phyloP scores from a whole-genome alignment of 2,888 invertebrate genomes.

The Camptogramma bilineatum region DNA sequence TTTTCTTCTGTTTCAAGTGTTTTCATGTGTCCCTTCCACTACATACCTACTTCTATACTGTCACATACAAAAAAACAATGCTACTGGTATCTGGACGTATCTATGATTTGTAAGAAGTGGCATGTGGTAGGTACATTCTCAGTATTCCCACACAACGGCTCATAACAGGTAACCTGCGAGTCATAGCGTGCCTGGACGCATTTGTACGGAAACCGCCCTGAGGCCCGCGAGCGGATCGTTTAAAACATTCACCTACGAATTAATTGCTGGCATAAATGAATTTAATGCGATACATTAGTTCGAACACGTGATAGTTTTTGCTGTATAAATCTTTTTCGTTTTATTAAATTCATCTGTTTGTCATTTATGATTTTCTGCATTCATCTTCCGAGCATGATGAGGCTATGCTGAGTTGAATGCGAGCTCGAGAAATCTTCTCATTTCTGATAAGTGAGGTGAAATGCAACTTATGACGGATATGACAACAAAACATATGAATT shows the following conservation, averaged over 20 bases:
- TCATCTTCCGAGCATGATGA: neutral
- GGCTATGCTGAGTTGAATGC: no score
- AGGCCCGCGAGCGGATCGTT: constrained; percentile 56
- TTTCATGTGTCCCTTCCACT: no score
- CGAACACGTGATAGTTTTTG: constrained; percentile 43
- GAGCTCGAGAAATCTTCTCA: no score
- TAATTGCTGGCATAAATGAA: constrained; percentile 74
- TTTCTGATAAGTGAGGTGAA: no score
- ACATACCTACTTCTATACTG: no score
- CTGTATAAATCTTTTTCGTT: constrained; percentile 20
- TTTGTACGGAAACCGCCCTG: constrained; percentile 55
- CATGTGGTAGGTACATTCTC: no score
- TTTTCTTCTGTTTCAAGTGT: no score
- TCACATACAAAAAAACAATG: no score
- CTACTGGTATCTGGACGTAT: neutral
- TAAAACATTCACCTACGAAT: constrained; percentile 66
- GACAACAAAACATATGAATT: no score
- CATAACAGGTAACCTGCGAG: constrained; percentile 43
- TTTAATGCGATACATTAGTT: constrained; percentile 69
- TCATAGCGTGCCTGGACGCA: constrained; percentile 68
- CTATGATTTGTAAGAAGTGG: constrained; percentile 15
- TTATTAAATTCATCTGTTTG: neutral
- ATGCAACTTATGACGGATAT: no score
- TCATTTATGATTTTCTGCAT: neutral
- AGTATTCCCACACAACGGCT: constrained; percentile 58